These are phyloP conservation scores for Tenrec ecaudatus DNA, from an alignment of 2,113 vertebrate species.

Conservation along the genomic window DNA sequence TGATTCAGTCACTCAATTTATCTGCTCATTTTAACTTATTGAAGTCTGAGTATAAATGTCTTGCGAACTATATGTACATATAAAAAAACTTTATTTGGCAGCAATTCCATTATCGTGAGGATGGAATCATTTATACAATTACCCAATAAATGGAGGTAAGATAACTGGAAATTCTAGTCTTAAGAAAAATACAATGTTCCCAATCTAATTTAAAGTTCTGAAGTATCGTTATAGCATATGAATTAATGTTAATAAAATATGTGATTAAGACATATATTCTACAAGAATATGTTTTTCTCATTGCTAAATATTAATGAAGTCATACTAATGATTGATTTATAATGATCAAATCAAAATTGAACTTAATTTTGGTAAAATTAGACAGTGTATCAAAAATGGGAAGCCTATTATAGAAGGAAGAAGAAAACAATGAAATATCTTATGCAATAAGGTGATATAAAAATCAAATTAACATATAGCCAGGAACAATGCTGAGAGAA, in stretches of 20 bases:
- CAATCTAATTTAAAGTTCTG: slow-evolving; percentile 51
- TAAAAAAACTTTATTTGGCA: not conserved
- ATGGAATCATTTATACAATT: not conserved
- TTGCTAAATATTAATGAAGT: slow-evolving; percentile 65
- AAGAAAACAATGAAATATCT: not conserved
- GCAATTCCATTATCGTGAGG: not conserved
- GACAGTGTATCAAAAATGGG: not conserved
- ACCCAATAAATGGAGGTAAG: not conserved
- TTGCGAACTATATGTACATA: not conserved
- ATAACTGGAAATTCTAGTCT: not conserved
- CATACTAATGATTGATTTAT: slow-evolving; percentile 43
- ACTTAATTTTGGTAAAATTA: slow-evolving; percentile 46
- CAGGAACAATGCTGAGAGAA: slow-evolving; percentile 1
- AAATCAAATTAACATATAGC: not conserved
- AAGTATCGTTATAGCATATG: slow-evolving; percentile 48
- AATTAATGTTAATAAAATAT: slow-evolving; percentile 67
- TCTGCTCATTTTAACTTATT: not conserved
- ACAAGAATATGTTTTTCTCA: slow-evolving; percentile 45
- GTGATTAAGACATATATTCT: slow-evolving; percentile 42
- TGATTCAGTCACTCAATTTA: too few relatives aligned
- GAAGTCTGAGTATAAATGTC: not conserved
- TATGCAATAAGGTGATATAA: not conserved
- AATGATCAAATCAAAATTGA: slow-evolving; percentile 60
- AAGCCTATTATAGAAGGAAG: slow-evolving; percentile 34
- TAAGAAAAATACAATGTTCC: not conserved